These are phyloP conservation scores for Trachythela sp. DNA, from an alignment of 64 coral and sea anemone genomes.

Conservation along the genomic window DNA sequence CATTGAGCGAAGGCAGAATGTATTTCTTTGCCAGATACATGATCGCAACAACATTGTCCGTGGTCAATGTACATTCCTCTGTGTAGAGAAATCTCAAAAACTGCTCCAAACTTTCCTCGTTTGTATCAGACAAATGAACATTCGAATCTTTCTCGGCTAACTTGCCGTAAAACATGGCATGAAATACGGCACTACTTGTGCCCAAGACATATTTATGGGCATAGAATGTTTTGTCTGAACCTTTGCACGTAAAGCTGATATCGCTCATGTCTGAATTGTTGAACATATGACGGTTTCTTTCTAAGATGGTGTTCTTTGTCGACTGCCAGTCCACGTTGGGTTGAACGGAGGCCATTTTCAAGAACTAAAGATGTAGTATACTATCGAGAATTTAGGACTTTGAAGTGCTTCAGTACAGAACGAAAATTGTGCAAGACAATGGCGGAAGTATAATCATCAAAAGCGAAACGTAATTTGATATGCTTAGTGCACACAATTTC, in stretches of 20 bases:
- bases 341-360: no score
- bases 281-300: no score
- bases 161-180: neutral
- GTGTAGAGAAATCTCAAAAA: conserved; percentile 32
- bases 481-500: no score
- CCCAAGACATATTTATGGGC: conserved; percentile 23
- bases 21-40: conserved; percentile 37
- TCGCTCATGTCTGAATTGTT: neutral
- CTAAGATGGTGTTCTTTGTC: neutral
- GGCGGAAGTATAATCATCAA: no score
- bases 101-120: neutral
- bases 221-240: neutral
- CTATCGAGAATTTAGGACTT: no score
- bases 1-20: conserved; percentile 9
- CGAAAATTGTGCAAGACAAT: no score
- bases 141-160: neutral
- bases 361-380: no score
- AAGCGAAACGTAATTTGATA: no score
- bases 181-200: conserved; percentile 23
- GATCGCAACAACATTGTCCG: neutral
- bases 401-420: no score
- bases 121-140: neutral
- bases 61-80: neutral
- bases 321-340: neutral
- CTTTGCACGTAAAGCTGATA: neutral